A percentile compares a stretch with the other conserved stretches of the same genome.
Conservation (phyloP, 1,140 invertebrate species). For the Neodiprion virginianus region DNA sequence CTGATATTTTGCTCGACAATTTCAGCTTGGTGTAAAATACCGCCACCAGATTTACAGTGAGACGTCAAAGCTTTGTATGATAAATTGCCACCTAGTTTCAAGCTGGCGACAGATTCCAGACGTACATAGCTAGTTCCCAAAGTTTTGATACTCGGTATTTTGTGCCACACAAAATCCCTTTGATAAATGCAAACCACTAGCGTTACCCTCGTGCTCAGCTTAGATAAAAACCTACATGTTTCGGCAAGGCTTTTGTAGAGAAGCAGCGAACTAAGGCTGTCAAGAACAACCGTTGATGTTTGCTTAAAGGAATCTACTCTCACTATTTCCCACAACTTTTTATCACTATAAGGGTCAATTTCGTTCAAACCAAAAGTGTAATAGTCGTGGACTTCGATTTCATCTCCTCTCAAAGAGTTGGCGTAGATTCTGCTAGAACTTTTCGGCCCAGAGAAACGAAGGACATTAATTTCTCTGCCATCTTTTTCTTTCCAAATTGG, state of each 20-base stretch:
- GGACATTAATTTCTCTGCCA: slow-evolving; percentile 31
- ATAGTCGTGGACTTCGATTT: slow-evolving; percentile 45
- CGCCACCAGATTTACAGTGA: slow-evolving; percentile 44
- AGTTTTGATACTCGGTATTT: slow-evolving; percentile 50
- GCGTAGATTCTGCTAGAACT: slow-evolving; percentile 32
- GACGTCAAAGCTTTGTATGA: slow-evolving; percentile 39
- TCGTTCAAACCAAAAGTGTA: slow-evolving; percentile 39
- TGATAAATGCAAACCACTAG: slow-evolving; percentile 54
- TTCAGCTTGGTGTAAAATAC: slow-evolving; percentile 41
- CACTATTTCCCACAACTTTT: slow-evolving; percentile 35
- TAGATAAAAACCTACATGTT: slow-evolving; percentile 46
- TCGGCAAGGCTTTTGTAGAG: slow-evolving; percentile 43
- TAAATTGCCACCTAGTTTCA: slow-evolving; percentile 33
- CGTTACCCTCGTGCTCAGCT: slow-evolving; percentile 37
- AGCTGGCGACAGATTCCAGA: slow-evolving; percentile 33
- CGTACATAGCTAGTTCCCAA: slow-evolving; percentile 50
- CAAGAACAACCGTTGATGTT: slow-evolving; percentile 44
- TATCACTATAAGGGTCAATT: slow-evolving; percentile 32
- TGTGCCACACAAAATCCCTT: slow-evolving; percentile 41
- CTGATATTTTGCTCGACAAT: slow-evolving; percentile 41
- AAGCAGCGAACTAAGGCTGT: slow-evolving; percentile 51
- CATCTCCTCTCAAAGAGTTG: slow-evolving; percentile 29
- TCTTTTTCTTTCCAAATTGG: slow-evolving; percentile 39
- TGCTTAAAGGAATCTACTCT: slow-evolving; percentile 20
- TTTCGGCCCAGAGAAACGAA: slow-evolving; percentile 48